Percentiles rank a stretch among this genome's conserved stretches.
Conservation (phyloP, 1,140 invertebrate genomes). For the Leptopilina clavipes region DNA sequence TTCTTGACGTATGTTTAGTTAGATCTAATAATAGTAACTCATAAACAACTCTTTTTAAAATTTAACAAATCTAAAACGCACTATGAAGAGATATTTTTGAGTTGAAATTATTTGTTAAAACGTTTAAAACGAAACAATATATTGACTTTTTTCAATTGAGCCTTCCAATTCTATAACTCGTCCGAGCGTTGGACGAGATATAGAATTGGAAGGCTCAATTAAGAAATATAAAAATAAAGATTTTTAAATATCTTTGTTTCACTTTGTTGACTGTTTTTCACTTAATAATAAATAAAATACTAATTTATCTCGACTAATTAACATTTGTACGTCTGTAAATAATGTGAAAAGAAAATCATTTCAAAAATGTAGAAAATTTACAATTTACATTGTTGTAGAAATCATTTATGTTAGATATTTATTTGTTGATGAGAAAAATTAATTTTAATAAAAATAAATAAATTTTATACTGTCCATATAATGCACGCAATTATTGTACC, state of each 20-base stretch:
- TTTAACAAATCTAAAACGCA: no score
- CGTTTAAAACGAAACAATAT: no score
- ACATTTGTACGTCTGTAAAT: conserved; percentile 13
- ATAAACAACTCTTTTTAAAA: background rate
- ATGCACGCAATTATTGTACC: background rate
- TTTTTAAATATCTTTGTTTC: background rate
- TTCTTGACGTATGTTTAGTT: conserved; percentile 83
- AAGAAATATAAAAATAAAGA: background rate
- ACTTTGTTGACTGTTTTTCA: conserved; percentile 12
- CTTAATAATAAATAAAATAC: background rate
- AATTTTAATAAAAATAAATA: conserved; percentile 16
- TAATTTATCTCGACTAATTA: background rate
- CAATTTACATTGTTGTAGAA: background rate
- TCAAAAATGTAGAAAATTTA: conserved; percentile 17
- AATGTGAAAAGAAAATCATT: background rate
- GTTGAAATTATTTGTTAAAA: no score
- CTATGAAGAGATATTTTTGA: background rate
- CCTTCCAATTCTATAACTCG: no score
- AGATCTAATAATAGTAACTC: conserved; percentile 22
- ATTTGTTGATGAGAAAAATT: background rate
- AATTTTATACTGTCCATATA: conserved; percentile 17
- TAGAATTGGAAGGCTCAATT: no score
- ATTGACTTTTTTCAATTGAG: no score
- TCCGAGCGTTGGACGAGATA: no score
- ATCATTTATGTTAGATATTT: background rate